A percentile compares a stretch with the other conserved stretches of the same genome.
Evolutionary conservation across 2,888 invertebrate genomes (phyloP).

Genomic region (Lamproptera curius): DNA sequence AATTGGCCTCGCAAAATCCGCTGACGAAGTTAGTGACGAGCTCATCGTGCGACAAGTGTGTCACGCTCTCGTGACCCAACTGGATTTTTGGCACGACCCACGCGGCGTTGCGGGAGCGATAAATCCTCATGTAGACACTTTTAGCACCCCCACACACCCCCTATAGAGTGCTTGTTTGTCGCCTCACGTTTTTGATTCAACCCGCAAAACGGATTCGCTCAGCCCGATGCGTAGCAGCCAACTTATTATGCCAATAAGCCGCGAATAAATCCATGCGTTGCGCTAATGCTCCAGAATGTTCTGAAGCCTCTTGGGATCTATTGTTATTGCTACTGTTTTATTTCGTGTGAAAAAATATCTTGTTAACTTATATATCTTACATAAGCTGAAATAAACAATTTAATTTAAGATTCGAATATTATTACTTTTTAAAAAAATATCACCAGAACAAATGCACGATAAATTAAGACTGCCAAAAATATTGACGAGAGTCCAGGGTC

Average conservation of each 20-base stretch:
- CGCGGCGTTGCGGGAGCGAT: conserved; percentile 38
- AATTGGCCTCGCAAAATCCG: no score
- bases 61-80: conserved; percentile 17
- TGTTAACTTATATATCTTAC: no score
- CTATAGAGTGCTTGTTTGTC: conserved; percentile 40
- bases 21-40: no score
- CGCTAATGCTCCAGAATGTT: no score
- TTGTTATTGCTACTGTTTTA: no score
- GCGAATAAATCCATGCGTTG: conserved; percentile 14
- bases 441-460: no score
- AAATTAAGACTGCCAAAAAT: no score
- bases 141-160: conserved; percentile 18
- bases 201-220: conserved; percentile 36
- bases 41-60: neutral
- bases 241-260: conserved; percentile 23
- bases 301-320: no score
- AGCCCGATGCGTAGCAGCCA: conserved; percentile 7
- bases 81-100: conserved; percentile 34
- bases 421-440: no score
- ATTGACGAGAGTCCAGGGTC: neutral
- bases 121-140: conserved; percentile 53
- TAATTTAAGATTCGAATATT: no score
- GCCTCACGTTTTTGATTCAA: conserved; percentile 67
- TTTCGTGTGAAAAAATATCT: no score
- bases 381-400: no score